These are phyloP conservation scores for Hololepta plana DNA, from an alignment of 2,888 invertebrate genomes.

Conservation along the genomic window DNA sequence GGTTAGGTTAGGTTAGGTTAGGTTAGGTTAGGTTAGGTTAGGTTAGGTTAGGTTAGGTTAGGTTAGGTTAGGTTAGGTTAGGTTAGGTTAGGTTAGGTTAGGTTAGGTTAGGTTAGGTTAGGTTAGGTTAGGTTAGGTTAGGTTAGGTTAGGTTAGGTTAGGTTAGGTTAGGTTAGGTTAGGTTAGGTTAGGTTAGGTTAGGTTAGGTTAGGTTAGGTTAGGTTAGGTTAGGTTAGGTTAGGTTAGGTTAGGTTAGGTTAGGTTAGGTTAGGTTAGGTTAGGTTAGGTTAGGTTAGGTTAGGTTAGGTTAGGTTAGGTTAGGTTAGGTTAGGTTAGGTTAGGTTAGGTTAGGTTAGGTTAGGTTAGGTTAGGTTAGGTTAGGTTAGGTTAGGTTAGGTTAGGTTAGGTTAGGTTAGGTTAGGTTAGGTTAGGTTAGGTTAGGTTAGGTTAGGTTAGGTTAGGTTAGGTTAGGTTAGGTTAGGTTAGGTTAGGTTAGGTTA, in stretches of 20 bases:
- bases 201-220: slow-evolving; percentile 4
- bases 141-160: slow-evolving; percentile 10
- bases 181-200: no score
- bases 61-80: slow-evolving; percentile 7
- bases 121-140: slow-evolving; percentile 10
- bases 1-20: slow-evolving; percentile 8
- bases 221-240: slow-evolving; percentile 2
- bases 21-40: slow-evolving; percentile 6
- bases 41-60: slow-evolving; percentile 7
- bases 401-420: neutral
- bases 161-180: slow-evolving; percentile 11
- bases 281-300: slow-evolving; percentile 2
- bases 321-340: neutral
- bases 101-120: slow-evolving; percentile 7
- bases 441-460: slow-evolving; percentile 2
- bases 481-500: slow-evolving; percentile 2
- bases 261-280: slow-evolving; percentile 2
- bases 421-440: slow-evolving; percentile 2
- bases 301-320: neutral
- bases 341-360: slow-evolving; percentile 6
- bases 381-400: neutral
- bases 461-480: slow-evolving; percentile 2
- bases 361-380: neutral
- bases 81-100: slow-evolving; percentile 9
- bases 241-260: slow-evolving; percentile 2